These are phyloP conservation scores for Sebastes dallii DNA, from an alignment of 2,797 vertebrate species.

Conservation along the genomic window DNA sequence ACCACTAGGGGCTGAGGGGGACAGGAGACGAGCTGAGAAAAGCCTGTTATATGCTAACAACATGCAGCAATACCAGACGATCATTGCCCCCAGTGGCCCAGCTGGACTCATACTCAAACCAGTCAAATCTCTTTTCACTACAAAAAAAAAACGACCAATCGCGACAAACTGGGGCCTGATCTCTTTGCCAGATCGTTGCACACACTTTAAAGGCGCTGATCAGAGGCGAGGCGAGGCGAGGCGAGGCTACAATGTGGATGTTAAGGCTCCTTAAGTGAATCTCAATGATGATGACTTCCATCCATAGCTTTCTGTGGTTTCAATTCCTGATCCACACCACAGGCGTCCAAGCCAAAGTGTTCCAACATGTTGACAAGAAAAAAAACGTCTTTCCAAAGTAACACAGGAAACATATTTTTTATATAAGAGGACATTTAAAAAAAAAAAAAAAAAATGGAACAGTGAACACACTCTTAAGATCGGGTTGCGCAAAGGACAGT, in stretches of 20 bases:
- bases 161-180: slow-evolving; percentile 30
- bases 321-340: slow-evolving; percentile 47
- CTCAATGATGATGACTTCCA: slow-evolving; percentile 63
- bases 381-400: slow-evolving; percentile 25
- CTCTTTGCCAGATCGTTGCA: slow-evolving; percentile 23
- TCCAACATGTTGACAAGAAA: slow-evolving; percentile 55
- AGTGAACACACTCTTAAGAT: slow-evolving; percentile 67
- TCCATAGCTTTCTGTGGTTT: slow-evolving; percentile 51
- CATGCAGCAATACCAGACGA: slow-evolving; percentile 28
- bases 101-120: slow-evolving; percentile 15
- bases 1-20: slow-evolving; percentile 59
- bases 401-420: slow-evolving; percentile 35
- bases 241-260: slow-evolving; percentile 19
- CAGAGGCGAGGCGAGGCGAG: slow-evolving; percentile 4
- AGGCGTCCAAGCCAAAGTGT: slow-evolving; percentile 47
- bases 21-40: slow-evolving; percentile 29
- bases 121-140: neutral
- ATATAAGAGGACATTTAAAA: slow-evolving; percentile 21
- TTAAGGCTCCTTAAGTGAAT: slow-evolving; percentile 44
- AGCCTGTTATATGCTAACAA: slow-evolving; percentile 49
- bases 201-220: slow-evolving; percentile 32
- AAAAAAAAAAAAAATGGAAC: slow-evolving; percentile 37
- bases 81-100: neutral
- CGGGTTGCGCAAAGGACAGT: slow-evolving; percentile 80
- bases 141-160: neutral